Percentiles rank a stretch among this genome's conserved stretches.
phyloP scores from a whole-genome alignment of 2,888 invertebrate genomes.

The Drosophila neoperkinsi region DNA sequence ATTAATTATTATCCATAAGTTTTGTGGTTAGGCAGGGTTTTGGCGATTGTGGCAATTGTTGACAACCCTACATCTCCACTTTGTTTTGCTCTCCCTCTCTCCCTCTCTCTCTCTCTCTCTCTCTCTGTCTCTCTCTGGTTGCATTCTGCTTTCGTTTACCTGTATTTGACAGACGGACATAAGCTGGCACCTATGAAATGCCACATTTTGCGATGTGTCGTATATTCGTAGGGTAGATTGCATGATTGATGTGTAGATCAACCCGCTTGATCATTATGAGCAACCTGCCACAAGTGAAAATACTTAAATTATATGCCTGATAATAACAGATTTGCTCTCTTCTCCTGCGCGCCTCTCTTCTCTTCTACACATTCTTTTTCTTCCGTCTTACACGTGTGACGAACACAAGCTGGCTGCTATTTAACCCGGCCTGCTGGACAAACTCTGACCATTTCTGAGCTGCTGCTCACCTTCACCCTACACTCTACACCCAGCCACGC shows the following conservation, averaged over 20 bases:
- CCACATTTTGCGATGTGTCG: neutral
- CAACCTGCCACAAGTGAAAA: neutral
- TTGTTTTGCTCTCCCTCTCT: neutral
- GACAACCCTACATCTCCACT: neutral
- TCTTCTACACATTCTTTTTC: neutral
- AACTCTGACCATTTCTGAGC: neutral
- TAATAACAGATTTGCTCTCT: neutral
- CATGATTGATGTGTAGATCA: neutral
- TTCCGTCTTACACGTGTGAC: too few species aligned
- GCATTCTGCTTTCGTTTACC: neutral
- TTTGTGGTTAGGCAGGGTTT: neutral
- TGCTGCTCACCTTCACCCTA: neutral
- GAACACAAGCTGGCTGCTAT: neutral
- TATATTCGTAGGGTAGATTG: neutral
- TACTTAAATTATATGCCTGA: neutral
- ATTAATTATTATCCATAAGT: neutral
- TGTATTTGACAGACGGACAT: slow-evolving; percentile 5
- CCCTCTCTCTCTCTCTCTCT: too few species aligned
- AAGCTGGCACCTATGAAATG: slow-evolving; percentile 14
- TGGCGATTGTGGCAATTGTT: neutral
- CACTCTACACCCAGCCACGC: neutral
- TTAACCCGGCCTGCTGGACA: neutral
- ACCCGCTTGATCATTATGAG: neutral
- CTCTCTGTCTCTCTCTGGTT: neutral
- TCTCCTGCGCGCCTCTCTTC: neutral